These are phyloP conservation scores for Moxostoma hubbsi DNA, from an alignment of 2,797 vertebrate genomes.

Conservation along the genomic window DNA sequence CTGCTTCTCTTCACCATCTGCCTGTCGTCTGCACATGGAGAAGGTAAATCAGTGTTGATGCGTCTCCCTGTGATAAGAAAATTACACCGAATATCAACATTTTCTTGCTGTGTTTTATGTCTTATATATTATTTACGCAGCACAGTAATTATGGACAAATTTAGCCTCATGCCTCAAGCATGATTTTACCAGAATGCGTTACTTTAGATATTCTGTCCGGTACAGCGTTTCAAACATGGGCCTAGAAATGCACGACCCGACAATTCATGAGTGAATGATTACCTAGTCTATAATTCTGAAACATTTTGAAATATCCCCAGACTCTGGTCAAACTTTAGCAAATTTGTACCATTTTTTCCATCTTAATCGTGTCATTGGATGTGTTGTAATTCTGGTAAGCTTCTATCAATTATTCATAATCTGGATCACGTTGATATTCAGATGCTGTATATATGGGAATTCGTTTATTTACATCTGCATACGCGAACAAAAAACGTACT, in stretches of 20 bases:
- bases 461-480: background rate
- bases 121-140: background rate
- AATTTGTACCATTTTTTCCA: too few species aligned
- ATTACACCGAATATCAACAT: background rate
- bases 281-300: background rate
- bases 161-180: background rate
- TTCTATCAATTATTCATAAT: slow-evolving; percentile 22
- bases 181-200: background rate
- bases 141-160: background rate
- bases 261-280: background rate
- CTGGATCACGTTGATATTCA: slow-evolving; percentile 24
- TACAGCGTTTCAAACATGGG: background rate
- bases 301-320: background rate
- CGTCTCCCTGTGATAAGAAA: background rate
- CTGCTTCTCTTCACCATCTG: slow-evolving; percentile 80
- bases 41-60: slow-evolving; percentile 83
- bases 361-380: slow-evolving; percentile 18
- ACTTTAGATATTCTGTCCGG: background rate
- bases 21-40: slow-evolving; percentile 83
- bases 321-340: background rate
- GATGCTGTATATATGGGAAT: slow-evolving; percentile 12
- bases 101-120: background rate
- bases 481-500: background rate
- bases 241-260: slow-evolving; percentile 12
- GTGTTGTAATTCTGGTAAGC: slow-evolving; percentile 19